phyloP scores from a whole-genome alignment of 2,113 vertebrate species.

The Dicaeum eximium region DNA sequence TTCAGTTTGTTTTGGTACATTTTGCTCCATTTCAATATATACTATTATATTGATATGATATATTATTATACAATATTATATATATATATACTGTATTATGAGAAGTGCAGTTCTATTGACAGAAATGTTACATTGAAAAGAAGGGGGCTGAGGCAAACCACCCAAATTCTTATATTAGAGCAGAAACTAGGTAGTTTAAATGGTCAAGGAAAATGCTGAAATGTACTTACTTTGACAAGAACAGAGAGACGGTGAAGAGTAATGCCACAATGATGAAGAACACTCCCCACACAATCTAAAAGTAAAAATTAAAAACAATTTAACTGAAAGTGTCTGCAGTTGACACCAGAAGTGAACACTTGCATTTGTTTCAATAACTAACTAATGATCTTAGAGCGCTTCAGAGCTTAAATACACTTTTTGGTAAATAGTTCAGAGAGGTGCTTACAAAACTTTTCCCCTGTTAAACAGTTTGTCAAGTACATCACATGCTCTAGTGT shows the following conservation, averaged over 20 bases:
- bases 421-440: neutral
- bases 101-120: neutral
- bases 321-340: neutral
- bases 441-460: neutral
- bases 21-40: neutral
- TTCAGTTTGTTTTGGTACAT: neutral
- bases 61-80: too few relatives aligned
- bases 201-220: neutral
- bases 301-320: constrained; percentile 32
- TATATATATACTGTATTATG: too few relatives aligned
- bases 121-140: neutral
- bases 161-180: neutral
- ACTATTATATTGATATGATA: too few relatives aligned
- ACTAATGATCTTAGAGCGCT: neutral
- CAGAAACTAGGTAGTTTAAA: neutral
- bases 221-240: constrained; percentile 94
- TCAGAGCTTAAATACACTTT: neutral
- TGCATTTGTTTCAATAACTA: neutral
- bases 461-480: neutral
- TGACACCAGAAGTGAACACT: neutral
- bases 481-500: neutral
- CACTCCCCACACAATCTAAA: constrained; percentile 88
- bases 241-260: constrained; percentile 89
- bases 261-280: constrained; percentile 93
- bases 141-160: neutral